These are phyloP conservation scores for Centropus unirufus DNA, from an alignment of 2,113 vertebrate genomes.

Conservation along the genomic window DNA sequence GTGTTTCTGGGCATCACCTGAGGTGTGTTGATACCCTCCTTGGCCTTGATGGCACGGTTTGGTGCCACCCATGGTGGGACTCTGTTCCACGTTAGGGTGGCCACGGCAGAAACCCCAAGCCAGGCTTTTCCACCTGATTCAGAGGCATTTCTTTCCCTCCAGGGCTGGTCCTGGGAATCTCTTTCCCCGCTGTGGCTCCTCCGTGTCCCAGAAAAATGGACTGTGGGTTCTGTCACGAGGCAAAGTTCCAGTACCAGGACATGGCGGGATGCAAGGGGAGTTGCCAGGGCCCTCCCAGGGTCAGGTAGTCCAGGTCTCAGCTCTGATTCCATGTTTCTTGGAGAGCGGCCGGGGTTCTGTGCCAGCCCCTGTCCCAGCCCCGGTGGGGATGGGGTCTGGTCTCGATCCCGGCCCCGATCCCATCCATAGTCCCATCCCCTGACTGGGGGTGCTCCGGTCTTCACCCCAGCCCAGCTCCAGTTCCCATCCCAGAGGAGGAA, in stretches of 20 bases:
- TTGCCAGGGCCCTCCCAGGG: rapidly evolving
- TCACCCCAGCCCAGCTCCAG: too few relatives aligned
- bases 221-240: background rate
- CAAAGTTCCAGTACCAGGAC: background rate
- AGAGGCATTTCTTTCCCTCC: background rate
- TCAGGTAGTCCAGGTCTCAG: too few relatives aligned
- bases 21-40: too few relatives aligned
- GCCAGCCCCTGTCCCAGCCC: too few relatives aligned
- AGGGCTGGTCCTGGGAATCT: background rate
- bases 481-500: too few relatives aligned
- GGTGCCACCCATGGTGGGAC: background rate
- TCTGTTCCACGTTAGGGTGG: background rate
- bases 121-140: rapidly evolving
- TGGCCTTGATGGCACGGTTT: background rate
- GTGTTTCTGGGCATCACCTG: background rate
- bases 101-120: rapidly evolving
- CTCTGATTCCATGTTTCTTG: too few relatives aligned
- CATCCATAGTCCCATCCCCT: too few relatives aligned
- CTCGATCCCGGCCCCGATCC: background rate
- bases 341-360: too few relatives aligned
- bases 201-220: background rate
- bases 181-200: background rate
- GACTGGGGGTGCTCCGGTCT: background rate
- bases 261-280: rapidly evolving
- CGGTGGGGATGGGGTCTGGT: too few relatives aligned